Evolutionary conservation across 1,140 invertebrate species (phyloP).

Genomic region (Listronotus bonariensis): DNA sequence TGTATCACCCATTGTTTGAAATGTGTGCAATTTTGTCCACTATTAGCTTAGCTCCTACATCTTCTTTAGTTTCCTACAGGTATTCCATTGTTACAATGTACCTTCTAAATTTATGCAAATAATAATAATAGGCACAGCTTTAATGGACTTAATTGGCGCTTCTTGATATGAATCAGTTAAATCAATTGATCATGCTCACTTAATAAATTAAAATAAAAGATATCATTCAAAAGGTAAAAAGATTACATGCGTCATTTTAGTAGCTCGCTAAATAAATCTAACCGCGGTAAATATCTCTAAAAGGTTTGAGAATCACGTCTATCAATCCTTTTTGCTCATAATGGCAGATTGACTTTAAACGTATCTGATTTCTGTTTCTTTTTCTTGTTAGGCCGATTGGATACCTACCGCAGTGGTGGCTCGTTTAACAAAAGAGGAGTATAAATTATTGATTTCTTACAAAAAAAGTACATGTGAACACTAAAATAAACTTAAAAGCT

Average conservation of each 20-base stretch:
- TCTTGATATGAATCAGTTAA: not conserved
- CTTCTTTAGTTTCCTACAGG: no score
- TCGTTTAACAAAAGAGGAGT: no score
- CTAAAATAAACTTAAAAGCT: no score
- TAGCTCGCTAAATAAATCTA: constrained; percentile 27
- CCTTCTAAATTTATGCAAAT: no score
- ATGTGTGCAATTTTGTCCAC: no score
- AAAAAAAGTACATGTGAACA: no score
- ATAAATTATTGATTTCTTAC: no score
- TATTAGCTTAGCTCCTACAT: no score
- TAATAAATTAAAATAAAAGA: constrained; percentile 23
- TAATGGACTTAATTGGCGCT: constrained; percentile 2
- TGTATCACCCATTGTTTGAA: no score
- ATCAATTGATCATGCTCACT: constrained; percentile 21
- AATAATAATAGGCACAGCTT: not conserved
- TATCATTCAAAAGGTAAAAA: constrained; percentile 10
- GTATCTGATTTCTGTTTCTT: constrained; percentile 47
- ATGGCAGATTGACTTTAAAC: constrained; percentile 51
- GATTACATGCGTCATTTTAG: constrained; percentile 13
- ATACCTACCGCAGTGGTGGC: constrained; percentile 16
- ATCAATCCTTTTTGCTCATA: constrained; percentile 37
- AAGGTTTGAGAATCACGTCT: constrained; percentile 26
- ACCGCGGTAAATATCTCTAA: constrained; percentile 20
- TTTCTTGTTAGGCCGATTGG: constrained; percentile 16
- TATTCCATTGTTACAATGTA: no score